These are phyloP conservation scores for Myrmecophaga tridactyla DNA, from an alignment of 2,113 vertebrate genomes.

Conservation along the genomic window DNA sequence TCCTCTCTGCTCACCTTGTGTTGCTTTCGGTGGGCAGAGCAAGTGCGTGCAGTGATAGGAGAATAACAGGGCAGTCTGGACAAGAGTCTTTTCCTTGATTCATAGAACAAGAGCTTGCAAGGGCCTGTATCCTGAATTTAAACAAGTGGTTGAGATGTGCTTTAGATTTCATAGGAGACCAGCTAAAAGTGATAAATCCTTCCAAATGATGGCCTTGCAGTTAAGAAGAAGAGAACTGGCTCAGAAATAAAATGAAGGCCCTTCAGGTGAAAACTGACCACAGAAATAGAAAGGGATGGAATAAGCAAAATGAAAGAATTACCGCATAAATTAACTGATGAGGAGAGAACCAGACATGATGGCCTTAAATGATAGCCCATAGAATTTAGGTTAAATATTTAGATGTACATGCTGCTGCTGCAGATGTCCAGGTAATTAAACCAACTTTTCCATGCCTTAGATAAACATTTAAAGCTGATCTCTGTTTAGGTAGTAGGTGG, in stretches of 20 bases:
- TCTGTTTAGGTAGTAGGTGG: background rate
- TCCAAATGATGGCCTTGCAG: conserved; percentile 27
- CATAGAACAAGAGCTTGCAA: background rate
- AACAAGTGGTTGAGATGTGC: conserved; percentile 57
- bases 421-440: background rate
- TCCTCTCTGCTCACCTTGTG: background rate
- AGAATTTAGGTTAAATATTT: conserved; percentile 70
- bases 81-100: background rate
- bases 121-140: conserved; percentile 52
- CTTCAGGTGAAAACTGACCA: background rate
- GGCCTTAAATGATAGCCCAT: background rate
- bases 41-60: background rate
- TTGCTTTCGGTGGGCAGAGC: background rate
- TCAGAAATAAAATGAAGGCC: conserved; percentile 27
- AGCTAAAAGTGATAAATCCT: conserved; percentile 60
- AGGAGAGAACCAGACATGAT: conserved; percentile 47
- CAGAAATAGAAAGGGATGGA: background rate
- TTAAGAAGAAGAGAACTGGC: conserved; percentile 45
- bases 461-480: background rate
- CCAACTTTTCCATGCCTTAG: background rate
- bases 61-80: background rate
- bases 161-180: conserved; percentile 60
- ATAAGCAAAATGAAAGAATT: conserved; percentile 26
- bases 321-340: conserved; percentile 28
- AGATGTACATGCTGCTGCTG: conserved; percentile 16